Base-by-base conservation (phyloP, 2,113 vertebrate species). In the Chloroceryle aenea region DNA sequence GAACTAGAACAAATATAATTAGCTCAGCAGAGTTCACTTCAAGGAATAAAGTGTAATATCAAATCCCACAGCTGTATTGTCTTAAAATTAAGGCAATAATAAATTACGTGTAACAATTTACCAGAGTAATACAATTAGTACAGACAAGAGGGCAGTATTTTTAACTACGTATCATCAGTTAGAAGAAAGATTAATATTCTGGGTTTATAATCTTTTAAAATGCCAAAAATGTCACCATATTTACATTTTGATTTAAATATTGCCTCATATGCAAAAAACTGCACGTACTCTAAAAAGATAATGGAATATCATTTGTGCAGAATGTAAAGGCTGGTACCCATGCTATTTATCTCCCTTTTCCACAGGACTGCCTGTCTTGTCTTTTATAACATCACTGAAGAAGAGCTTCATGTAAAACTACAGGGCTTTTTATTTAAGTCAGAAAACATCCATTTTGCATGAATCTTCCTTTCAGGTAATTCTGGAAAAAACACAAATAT, bases 401-500 rank as follows among this genome's bases (percentile, higher is more conserved):
- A 93, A 92, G 21, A 87, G 36, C 22, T 73, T 21, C 74, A 38
- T 6, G 48, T 36, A 76, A 80, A 93, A 83, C 20, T 53, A 61
- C 1, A 29, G 38, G 3, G 5, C 0, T 5, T 64, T 78, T 52
- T 61, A 29, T 40, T 73, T 9, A 27, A 74, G 38, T 42, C 64
- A 1, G 20, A 85, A 68, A 85, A 68, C 19, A 89, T 34, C 13
- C 26, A 67, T 59, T 94, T 91, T 63, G 15, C 59, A 87, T 61
- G 23, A 91, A 71, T 63, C 67, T 84, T 94, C 55, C 91, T 85
- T 87, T 76, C 66, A 82, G 48, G 34, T 74, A 94, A 61, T 34
- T 80, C 47, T 94, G 63, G 68, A 90, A 89, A 90, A 95, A 91
- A 90, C 14, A 85, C 16, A 56, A 73, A 89, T 42, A 74, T 9